Base-by-base conservation (phyloP, 2,797 vertebrate species). In the Ptychobarbus kaznakovi region DNA sequence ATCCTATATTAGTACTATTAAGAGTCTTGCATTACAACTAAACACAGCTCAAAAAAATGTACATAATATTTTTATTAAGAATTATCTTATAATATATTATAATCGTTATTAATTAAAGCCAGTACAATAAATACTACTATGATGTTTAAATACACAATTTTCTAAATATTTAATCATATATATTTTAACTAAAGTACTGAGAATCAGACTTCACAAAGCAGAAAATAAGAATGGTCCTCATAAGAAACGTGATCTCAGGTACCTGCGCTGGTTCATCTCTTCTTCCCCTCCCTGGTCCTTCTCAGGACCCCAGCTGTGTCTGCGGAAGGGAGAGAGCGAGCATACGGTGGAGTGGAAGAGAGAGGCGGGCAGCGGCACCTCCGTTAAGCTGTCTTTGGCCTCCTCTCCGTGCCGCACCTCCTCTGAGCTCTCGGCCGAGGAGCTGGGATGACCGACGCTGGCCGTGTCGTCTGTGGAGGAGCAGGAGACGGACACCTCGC, bases 251-350 rank as follows among this genome's bases (percentile, higher is more conserved):
- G 22, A 11, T n/a, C n/a, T 6, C 22, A 44, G 93, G 93, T 91
- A 99, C 98, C 98, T 99, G 88, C 98, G 96, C 73, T 97, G 97
- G 91, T 96, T 98, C 95, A 99, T 97, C 78, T 98, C 97, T 2
- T 93, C 88, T 70, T 97, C 96, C 0, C 91, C 96, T 89, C 92
- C 95, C 42, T 93, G 90, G 3, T 97, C 97, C 91, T 98, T 99
- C 1, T 97, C 97, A 0, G 98, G 98, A 15, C 97, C 97, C 98
- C 98, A 99, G 90, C 98, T 99, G 93, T 99, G 98, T 56, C 98
- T 96, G 1, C 98, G 96, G 87, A 97, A 97, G 0, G 98, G 97
- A 0, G 98, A 99, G 63, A 96, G 91, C 0, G 97, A 97, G 72
- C 97, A 95, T 82, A 95, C 92, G 78, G 96, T 94, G 87, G 90